phyloP scores from a whole-genome alignment of 2,113 vertebrate species.

The Paraplagusia blochii region DNA sequence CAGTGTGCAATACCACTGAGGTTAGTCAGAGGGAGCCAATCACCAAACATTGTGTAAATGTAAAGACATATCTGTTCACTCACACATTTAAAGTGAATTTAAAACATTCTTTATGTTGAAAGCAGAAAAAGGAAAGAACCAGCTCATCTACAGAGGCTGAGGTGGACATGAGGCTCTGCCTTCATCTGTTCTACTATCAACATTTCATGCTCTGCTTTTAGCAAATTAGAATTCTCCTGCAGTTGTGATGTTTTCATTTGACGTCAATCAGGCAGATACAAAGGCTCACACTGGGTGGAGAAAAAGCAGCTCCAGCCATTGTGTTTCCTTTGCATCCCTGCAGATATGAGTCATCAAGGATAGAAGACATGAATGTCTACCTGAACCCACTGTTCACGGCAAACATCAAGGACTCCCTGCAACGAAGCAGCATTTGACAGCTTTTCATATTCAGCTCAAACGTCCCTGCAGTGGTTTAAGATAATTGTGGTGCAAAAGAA shows the following conservation, averaged over 20 bases:
- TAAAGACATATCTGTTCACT: too few relatives aligned
- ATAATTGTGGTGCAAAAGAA: too few relatives aligned
- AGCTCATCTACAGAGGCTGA: too few relatives aligned
- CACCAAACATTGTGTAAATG: too few relatives aligned
- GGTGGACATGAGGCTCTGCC: neutral
- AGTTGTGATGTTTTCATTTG: slow-evolving; percentile 31
- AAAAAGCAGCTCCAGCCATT: slow-evolving; percentile 40
- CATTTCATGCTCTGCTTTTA: slow-evolving; percentile 6
- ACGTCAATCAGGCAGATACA: slow-evolving; percentile 17
- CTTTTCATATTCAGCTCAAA: slow-evolving; percentile 4
- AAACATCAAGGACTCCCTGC: slow-evolving; percentile 30
- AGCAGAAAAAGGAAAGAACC: too few relatives aligned
- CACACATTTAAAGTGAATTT: too few relatives aligned
- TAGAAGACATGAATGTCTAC: slow-evolving; percentile 18
- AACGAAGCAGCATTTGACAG: neutral
- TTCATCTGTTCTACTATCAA: slow-evolving; percentile 12
- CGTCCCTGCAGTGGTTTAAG: slow-evolving; percentile 2
- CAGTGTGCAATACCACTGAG: too few relatives aligned
- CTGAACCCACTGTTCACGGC: slow-evolving; percentile 22
- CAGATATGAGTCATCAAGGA: slow-evolving; percentile 58
- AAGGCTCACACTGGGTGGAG: slow-evolving; percentile 26
- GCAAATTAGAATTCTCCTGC: slow-evolving; percentile 17
- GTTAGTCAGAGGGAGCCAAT: too few relatives aligned
- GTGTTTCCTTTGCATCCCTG: slow-evolving; percentile 37
- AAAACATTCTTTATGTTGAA: too few relatives aligned